Evolutionary conservation across 2,888 invertebrate species (phyloP).

Genomic region (Abrostola tripartita): DNA sequence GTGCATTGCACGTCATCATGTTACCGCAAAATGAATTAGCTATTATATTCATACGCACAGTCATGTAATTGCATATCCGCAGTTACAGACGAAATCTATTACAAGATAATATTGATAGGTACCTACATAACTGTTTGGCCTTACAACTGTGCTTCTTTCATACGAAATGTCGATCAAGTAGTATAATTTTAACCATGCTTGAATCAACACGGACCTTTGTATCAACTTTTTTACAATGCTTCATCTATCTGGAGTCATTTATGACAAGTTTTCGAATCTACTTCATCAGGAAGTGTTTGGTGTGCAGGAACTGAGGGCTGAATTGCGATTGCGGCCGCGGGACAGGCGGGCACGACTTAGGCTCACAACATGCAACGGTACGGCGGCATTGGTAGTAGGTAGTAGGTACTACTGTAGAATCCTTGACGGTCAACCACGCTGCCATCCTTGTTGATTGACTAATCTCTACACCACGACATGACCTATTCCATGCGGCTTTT

Average conservation of each 20-base stretch:
- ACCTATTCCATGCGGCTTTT: too few relatives aligned
- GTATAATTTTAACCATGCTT: too few relatives aligned
- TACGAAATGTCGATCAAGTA: too few relatives aligned
- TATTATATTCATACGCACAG: constrained; percentile 17
- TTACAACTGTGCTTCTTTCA: too few relatives aligned
- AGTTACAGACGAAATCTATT: constrained; percentile 1
- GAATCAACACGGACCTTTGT: too few relatives aligned
- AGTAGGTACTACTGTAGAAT: too few relatives aligned
- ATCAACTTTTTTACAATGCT: too few relatives aligned
- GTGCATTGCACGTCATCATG: constrained; percentile 32
- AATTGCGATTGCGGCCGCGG: constrained; percentile 17
- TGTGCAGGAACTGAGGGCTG: constrained; percentile 54
- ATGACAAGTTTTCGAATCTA: constrained; percentile 55
- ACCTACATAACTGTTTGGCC: too few relatives aligned
- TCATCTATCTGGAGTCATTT: background rate
- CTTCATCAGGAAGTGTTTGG: constrained; percentile 58
- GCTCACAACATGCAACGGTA: background rate
- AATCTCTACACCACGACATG: too few relatives aligned
- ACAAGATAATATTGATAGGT: background rate
- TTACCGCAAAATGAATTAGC: constrained; percentile 32
- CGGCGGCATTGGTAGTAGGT: too few relatives aligned
- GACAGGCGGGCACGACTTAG: constrained; percentile 11
- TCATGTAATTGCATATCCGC: constrained; percentile 6
- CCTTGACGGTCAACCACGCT: too few relatives aligned
- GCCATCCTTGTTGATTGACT: too few relatives aligned